Percentiles rank a stretch among this genome's conserved stretches.
Conservation (phyloP, 2,113 vertebrate species). For the Pavo muticus region DNA sequence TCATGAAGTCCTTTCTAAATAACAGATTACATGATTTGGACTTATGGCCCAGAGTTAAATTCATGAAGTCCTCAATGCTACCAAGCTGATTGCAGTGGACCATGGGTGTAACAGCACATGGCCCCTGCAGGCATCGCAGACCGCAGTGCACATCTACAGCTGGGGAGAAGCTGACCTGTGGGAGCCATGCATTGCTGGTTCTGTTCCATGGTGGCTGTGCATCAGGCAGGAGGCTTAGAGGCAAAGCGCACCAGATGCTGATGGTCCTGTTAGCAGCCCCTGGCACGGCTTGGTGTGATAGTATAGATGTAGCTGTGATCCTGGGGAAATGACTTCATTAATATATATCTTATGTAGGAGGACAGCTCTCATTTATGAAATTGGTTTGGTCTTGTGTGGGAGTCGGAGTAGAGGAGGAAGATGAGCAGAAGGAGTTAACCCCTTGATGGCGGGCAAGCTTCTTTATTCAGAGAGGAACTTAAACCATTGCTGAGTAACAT, state of each 20-base stretch:
- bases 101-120: neutral
- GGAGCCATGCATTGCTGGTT: accelerated
- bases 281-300: neutral
- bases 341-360: conserved; percentile 54
- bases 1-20: neutral
- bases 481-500: neutral
- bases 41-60: neutral
- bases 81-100: neutral
- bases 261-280: neutral
- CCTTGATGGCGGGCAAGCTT: neutral
- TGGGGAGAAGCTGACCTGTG: neutral
- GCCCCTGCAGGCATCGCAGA: neutral
- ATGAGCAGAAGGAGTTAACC: conserved; percentile 46
- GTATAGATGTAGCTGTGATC: conserved; percentile 30
- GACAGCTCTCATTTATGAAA: conserved; percentile 69
- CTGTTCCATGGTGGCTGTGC: neutral
- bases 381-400: conserved; percentile 54
- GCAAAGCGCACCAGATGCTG: neutral
- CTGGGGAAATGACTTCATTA: conserved; percentile 36
- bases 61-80: neutral
- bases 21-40: neutral
- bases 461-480: neutral
- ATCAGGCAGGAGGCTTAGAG: accelerated
- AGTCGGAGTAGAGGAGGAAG: conserved; percentile 51
- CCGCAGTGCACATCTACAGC: neutral